Conservation (phyloP, 53 echinoderm and acorn worm species). For the Luidia sarsii region DNA sequence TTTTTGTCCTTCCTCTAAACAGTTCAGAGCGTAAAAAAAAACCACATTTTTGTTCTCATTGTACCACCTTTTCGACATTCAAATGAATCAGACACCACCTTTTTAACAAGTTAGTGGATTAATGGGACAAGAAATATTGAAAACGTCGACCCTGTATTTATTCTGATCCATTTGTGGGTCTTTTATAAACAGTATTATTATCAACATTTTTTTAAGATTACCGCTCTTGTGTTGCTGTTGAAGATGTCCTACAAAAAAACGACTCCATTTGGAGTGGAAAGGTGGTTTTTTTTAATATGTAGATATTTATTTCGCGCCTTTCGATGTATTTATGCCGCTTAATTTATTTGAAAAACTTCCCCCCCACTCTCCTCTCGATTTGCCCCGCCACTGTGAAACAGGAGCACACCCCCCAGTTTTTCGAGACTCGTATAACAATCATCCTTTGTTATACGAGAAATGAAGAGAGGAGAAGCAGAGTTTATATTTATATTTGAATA, state of each 20-base stretch:
- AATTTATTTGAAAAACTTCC: slow-evolving; percentile 27
- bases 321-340: slow-evolving; percentile 24
- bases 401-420: no score
- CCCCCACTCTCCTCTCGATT: background rate
- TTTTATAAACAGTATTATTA: slow-evolving; percentile 40
- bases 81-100: background rate
- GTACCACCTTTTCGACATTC: background rate
- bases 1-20: background rate
- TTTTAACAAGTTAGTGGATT: background rate
- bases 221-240: background rate
- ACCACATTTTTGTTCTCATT: background rate
- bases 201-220: background rate
- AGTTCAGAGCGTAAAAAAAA: background rate
- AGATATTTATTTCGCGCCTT: slow-evolving; percentile 30
- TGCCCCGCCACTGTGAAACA: no score
- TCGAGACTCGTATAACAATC: no score
- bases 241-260: background rate
- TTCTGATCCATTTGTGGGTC: slow-evolving; percentile 1
- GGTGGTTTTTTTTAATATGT: background rate
- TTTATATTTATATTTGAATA: slow-evolving; percentile 18
- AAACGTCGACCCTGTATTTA: no score
- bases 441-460: no score
- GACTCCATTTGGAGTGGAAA: no score
- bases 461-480: background rate
- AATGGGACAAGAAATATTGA: no score